Conservation (phyloP, 2,113 vertebrate genomes). For the Athene cunicularia region DNA sequence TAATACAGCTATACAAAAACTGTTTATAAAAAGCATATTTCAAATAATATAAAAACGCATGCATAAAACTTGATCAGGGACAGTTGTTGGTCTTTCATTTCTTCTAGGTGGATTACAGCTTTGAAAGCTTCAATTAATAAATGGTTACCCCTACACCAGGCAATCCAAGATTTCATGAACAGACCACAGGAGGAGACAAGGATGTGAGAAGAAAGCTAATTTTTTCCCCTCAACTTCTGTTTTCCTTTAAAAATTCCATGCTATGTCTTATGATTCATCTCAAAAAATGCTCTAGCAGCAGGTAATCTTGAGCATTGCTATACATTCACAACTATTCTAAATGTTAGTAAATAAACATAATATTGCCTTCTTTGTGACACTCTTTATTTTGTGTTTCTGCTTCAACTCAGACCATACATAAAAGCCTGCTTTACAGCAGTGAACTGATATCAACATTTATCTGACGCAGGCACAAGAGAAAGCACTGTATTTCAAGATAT, state of each 20-base stretch:
- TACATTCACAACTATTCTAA: not conserved
- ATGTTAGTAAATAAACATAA: conserved; percentile 26
- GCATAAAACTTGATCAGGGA: not conserved
- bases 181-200: conserved; percentile 83
- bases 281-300: not conserved
- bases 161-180: conserved; percentile 87
- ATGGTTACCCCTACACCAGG: conserved; percentile 87
- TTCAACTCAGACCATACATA: not conserved
- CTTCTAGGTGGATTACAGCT: conserved; percentile 86
- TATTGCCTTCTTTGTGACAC: not conserved
- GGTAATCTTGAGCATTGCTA: not conserved
- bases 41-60: not conserved
- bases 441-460: not conserved
- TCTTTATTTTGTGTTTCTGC: not conserved
- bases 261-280: not conserved
- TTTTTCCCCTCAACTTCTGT: not conserved
- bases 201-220: conserved; percentile 74
- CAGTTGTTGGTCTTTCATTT: not conserved
- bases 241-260: not conserved
- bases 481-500: not conserved
- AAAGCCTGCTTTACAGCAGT: not conserved
- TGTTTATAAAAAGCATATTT: not conserved
- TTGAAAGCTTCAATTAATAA: conserved; percentile 86
- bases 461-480: not conserved
- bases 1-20: not conserved